These are phyloP conservation scores for Cyprinus carpio DNA, from an alignment of 2,113 vertebrate genomes.

Conservation along the genomic window DNA sequence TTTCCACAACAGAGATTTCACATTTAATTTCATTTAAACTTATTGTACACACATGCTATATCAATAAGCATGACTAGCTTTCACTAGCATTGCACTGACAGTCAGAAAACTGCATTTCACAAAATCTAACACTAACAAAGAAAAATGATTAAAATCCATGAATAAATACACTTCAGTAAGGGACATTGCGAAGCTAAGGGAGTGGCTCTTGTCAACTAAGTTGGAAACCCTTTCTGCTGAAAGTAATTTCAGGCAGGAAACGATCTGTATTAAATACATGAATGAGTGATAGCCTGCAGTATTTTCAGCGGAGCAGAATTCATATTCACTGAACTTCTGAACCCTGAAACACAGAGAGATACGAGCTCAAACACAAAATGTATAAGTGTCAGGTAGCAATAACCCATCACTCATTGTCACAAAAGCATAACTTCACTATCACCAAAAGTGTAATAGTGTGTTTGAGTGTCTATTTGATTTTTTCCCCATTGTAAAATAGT, in stretches of 20 bases:
- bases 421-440: background rate
- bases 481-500: background rate
- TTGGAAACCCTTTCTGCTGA: background rate
- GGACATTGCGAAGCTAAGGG: background rate
- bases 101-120: background rate
- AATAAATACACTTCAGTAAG: background rate
- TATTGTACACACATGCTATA: background rate
- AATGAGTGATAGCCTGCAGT: conserved; percentile 10
- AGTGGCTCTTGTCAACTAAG: background rate
- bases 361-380: background rate
- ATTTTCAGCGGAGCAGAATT: conserved; percentile 12
- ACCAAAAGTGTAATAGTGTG: background rate
- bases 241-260: background rate
- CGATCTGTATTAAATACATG: background rate
- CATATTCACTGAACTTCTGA: conserved; percentile 10
- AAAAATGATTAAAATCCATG: background rate
- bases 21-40: background rate
- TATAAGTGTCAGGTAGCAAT: background rate
- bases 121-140: background rate
- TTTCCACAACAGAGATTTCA: background rate
- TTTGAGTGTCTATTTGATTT: background rate
- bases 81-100: background rate
- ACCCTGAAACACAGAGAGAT: background rate
- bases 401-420: background rate
- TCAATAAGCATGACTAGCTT: background rate